A percentile compares a stretch with the other conserved stretches of the same genome.
Conservation (phyloP, 2,113 vertebrate species). For the Marcusenius ussheri region DNA sequence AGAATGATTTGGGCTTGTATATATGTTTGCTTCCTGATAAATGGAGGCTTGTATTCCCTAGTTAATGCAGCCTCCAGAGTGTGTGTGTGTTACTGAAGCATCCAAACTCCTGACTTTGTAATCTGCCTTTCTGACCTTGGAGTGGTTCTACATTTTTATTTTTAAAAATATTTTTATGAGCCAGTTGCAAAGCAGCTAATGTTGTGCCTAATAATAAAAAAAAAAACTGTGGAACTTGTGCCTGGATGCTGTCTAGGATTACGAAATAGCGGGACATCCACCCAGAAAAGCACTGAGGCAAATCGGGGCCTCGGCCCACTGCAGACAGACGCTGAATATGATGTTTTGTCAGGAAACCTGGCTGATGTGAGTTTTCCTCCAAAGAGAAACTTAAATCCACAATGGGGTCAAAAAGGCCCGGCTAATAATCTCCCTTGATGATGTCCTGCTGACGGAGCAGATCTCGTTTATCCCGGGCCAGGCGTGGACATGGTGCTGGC, state of each 20-base stretch:
- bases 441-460: conserved; percentile 57
- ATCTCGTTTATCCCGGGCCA: background rate
- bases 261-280: background rate
- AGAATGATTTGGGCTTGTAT: background rate
- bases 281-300: conserved; percentile 10
- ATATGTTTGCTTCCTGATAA: background rate
- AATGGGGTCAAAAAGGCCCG: conserved; percentile 52
- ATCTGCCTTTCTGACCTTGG: background rate
- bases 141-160: background rate
- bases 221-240: background rate
- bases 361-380: conserved; percentile 50
- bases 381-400: conserved; percentile 59
- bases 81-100: background rate
- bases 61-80: conserved; percentile 35
- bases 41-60: background rate
- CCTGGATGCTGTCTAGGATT: background rate
- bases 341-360: conserved; percentile 43
- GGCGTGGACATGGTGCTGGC: background rate
- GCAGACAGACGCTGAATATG: conserved; percentile 37
- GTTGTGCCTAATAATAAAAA: background rate
- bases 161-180: background rate
- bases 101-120: background rate
- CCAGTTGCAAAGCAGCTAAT: background rate
- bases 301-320: conserved; percentile 14
- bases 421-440: conserved; percentile 61